Base-by-base conservation (phyloP, 2,113 vertebrate species). In the Heteronetta atricapilla region DNA sequence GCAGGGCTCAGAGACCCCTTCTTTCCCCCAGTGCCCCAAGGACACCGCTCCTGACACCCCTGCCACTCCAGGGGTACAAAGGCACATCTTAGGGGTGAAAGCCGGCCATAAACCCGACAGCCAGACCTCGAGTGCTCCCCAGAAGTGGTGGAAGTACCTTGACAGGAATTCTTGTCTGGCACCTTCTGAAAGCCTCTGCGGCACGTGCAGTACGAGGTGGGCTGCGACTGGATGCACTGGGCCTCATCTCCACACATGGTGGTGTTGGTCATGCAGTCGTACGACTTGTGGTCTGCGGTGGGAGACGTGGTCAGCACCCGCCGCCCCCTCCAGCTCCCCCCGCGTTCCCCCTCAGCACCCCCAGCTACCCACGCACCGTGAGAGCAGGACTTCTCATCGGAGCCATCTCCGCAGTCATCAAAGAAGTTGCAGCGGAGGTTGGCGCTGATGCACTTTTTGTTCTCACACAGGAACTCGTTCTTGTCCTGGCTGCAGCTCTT, bases 351-450 rank as follows among this genome's bases (percentile, higher is more conserved):
- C 42, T 29, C 2, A 0, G 2, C 22, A 50, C 14, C 6, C 13
- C 13, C 55, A 3, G 1, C 33, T 7, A 52, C 22, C 42, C 72
- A 58, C 93, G 46, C 95, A 98, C 98, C 98, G 2, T 97, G 98
- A 97, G 98, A 99, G 94, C 98, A 98, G 93, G 96, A 98, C 73
- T 98, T 97, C 72, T 99, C 99, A 0, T 99, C 99, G 0, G 99
- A 99, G n/a, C 98, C 99, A 11, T 99, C 99, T 14, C 99, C 99
- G 0, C 99, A 99, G 98, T 99, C 99, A 0, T 99, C 99, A 1
- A 99, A 99, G 97, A 98, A 98, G 97, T 99, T 99, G 94, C 99
- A 99, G 82, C 98, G 98, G 91, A 99, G 98, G 11, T 96, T 98
- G 95, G 98, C 97, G 5, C 98, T 98, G 78, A 99, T 98, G 97